These are phyloP conservation scores for Phragmatobia fuliginosa DNA, from an alignment of 2,888 invertebrate species.

Conservation along the genomic window DNA sequence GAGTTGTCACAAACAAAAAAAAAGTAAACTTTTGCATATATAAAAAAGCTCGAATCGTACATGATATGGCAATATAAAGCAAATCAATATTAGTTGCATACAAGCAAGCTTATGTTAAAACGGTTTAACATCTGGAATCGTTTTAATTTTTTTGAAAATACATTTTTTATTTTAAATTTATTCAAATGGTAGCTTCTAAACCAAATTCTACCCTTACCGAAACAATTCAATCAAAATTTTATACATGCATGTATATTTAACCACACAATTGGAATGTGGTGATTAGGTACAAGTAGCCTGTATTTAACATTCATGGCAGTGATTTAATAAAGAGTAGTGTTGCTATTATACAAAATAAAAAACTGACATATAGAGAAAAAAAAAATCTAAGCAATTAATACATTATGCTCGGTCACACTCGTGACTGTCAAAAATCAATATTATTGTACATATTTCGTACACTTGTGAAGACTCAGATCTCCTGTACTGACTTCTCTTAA, in stretches of 20 bases:
- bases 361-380: slow-evolving; percentile 1
- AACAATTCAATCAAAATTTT: slow-evolving; percentile 32
- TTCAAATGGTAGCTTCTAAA: slow-evolving; percentile 15
- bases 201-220: slow-evolving; percentile 19
- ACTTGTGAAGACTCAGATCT: not conserved
- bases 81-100: not conserved
- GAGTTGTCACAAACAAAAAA: not conserved
- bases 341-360: slow-evolving; percentile 11
- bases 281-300: slow-evolving; percentile 62
- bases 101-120: not conserved
- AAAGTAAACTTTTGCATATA: not conserved
- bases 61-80: not conserved
- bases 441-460: not conserved
- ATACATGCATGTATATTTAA: slow-evolving; percentile 38
- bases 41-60: not conserved
- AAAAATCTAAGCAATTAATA: not conserved
- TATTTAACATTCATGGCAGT: slow-evolving; percentile 46
- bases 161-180: not conserved
- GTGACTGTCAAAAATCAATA: slow-evolving; percentile 1
- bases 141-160: not conserved
- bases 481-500: not conserved
- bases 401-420: not conserved
- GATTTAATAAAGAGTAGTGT: slow-evolving; percentile 21
- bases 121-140: not conserved
- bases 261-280: slow-evolving; percentile 70